Evolutionary conservation across 2,113 vertebrate genomes (phyloP).

Genomic region (Prolemur simus): DNA sequence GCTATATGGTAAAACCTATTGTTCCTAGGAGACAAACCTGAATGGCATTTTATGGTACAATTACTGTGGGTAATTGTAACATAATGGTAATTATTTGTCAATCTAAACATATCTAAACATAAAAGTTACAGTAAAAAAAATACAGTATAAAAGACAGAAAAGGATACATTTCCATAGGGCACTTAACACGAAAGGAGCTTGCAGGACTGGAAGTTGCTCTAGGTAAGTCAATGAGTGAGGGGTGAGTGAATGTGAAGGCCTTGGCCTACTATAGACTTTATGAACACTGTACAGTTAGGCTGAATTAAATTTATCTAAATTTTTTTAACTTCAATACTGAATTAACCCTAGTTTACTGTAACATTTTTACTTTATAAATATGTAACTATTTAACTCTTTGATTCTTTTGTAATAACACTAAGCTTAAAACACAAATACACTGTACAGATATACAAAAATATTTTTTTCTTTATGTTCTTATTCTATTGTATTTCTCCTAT

Average conservation of each 20-base stretch:
- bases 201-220: background rate
- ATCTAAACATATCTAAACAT: background rate
- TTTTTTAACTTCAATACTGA: too few species aligned
- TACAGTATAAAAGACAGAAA: background rate
- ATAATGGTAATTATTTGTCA: background rate
- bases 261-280: background rate
- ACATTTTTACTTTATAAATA: background rate
- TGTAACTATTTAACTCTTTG: background rate
- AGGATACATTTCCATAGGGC: background rate
- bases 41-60: background rate
- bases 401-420: background rate
- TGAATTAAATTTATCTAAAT: background rate
- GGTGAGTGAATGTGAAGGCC: background rate
- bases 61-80: background rate
- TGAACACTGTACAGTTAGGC: background rate
- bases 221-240: background rate
- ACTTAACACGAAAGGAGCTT: background rate
- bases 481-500: background rate
- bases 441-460: background rate
- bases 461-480: background rate
- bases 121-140: background rate
- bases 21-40: background rate
- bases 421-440: background rate
- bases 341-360: background rate
- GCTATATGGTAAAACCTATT: background rate